Conservation (phyloP, 2,113 vertebrate genomes). For the Pseudopipra pipra region DNA sequence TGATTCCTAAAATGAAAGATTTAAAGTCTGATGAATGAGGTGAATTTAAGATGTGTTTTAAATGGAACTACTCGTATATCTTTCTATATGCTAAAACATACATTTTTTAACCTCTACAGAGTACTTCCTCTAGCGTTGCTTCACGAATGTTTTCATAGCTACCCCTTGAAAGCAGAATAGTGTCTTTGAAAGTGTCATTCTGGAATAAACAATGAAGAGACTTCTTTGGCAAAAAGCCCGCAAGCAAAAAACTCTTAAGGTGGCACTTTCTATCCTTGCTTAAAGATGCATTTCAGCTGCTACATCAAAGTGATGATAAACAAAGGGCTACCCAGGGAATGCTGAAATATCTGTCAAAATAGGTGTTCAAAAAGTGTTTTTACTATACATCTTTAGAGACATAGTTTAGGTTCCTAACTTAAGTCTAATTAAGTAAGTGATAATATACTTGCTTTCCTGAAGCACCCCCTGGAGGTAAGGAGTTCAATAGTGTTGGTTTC, state of each 20-base stretch:
- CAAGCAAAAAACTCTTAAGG: not conserved
- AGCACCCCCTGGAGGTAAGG: not conserved
- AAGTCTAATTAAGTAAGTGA: not conserved
- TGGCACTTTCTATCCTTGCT: not conserved
- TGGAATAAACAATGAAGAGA: not conserved
- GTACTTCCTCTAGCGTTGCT: not conserved
- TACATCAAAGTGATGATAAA: not conserved
- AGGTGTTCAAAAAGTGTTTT: not conserved
- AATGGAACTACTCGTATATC: not conserved
- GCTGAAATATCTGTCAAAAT: not conserved
- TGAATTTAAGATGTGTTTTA: not conserved
- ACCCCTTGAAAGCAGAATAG: not conserved
- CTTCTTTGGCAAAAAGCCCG: not conserved
- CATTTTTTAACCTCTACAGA: not conserved
- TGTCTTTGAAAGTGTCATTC: not conserved
- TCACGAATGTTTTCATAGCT: not conserved
- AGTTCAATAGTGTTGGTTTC: not conserved
- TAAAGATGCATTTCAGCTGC: not conserved
- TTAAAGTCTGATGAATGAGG: not conserved
- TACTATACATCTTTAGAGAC: not conserved
- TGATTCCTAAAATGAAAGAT: not conserved
- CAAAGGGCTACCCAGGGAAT: not conserved
- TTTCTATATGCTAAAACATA: not conserved
- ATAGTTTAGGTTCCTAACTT: not conserved
- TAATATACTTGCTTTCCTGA: not conserved